These are phyloP conservation scores for Mesocentrotus franciscanus DNA, from an alignment of 53 echinoderm and acorn worm genomes.

Conservation along the genomic window DNA sequence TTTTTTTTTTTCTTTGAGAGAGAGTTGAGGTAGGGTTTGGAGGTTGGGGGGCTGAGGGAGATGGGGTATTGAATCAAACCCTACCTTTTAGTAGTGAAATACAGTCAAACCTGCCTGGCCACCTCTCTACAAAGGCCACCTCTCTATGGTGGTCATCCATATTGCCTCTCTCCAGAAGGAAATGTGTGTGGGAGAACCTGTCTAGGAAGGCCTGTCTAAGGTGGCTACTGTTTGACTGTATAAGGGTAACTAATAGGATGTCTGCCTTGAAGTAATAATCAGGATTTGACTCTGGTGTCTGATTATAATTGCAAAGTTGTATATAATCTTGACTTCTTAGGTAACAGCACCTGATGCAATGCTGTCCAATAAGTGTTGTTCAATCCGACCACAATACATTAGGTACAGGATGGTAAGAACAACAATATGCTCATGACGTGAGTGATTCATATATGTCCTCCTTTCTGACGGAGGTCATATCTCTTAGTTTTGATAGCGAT, in stretches of 20 bases:
- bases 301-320: not conserved
- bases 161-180: no score
- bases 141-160: no score
- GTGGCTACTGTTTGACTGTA: no score
- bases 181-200: no score
- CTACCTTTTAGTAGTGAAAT: not conserved
- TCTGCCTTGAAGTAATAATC: not conserved
- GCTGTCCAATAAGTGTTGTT: not conserved
- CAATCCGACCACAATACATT: not conserved
- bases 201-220: no score
- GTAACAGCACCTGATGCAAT: not conserved
- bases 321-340: not conserved
- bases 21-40: not conserved
- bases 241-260: not conserved
- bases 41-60: not conserved
- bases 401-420: not conserved
- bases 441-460: constrained; percentile 42
- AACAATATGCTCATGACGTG: not conserved
- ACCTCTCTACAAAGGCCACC: no score
- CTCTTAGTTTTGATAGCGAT: not conserved
- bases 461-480: not conserved
- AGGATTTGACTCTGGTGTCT: not conserved
- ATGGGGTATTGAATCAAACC: not conserved
- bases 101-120: no score
- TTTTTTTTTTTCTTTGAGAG: not conserved